These are phyloP conservation scores for Capricornis sumatraensis DNA, from an alignment of 2,113 vertebrate genomes.

Conservation along the genomic window DNA sequence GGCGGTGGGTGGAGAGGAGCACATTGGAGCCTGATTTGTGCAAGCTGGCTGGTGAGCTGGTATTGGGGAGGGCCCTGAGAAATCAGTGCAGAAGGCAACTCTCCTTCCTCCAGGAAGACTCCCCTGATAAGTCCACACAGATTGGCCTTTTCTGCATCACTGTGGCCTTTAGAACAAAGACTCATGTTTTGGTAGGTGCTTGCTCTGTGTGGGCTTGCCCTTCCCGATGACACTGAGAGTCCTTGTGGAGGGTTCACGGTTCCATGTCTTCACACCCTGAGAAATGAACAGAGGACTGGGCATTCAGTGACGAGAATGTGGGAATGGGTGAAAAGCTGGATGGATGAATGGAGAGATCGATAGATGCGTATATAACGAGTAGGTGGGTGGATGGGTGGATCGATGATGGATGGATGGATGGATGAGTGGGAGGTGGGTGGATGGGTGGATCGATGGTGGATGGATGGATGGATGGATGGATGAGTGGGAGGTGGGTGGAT, in stretches of 20 bases:
- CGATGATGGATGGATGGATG: background rate
- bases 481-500: background rate
- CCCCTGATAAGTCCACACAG: background rate
- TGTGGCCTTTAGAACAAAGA: background rate
- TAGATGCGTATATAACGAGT: background rate
- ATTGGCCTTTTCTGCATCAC: background rate
- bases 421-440: background rate
- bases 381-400: too few species aligned
- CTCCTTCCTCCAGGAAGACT: background rate
- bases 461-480: accelerated
- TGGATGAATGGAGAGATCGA: background rate
- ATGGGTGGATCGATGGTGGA: background rate
- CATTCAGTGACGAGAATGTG: too few species aligned
- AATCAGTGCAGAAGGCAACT: background rate
- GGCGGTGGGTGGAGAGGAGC: accelerated
- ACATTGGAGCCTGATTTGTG: background rate
- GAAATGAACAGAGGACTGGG: too few species aligned
- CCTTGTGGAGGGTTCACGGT: background rate
- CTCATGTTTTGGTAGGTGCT: too few species aligned
- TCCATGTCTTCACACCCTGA: background rate
- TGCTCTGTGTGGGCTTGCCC: background rate
- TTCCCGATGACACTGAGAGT: background rate
- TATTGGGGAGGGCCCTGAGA: background rate
- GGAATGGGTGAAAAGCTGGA: background rate
- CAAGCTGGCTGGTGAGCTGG: background rate